Evolutionary conservation across 30 jellyfish, hydroid and myxozoan species (phyloP), one percentile per base, ranked within the genome.

Genomic region (Hydractinia echinata): DNA sequence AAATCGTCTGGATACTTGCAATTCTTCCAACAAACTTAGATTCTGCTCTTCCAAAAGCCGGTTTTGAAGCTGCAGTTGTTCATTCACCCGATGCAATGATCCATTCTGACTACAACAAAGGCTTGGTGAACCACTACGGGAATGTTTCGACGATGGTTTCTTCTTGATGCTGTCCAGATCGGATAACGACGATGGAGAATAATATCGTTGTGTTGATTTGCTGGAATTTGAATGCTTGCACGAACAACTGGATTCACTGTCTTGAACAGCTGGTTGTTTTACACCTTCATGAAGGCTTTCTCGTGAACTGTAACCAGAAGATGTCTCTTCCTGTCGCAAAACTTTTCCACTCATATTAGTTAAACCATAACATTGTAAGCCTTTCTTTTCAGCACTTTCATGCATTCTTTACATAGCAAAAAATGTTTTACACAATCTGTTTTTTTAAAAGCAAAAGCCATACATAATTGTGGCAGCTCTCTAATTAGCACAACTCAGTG

Each of bases 291-390:
- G 5, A 15, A 61, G 81, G 58, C 85, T 77, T 10, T 77, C 85
- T 52, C 85, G 49, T 15, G 85, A 77, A 61, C 79, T 54, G 83
- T 77, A 77, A 11, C 85, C 85, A 8, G 85, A 77, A 11, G 85
- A 77, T 10, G 79, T 77, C 56, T 77, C 85, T 14, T 18, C 79
- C 58, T 9, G 81, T 18, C 20, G 53, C 21, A 48, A n/a, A n/a
- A n/a, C n/a, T n/a, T n/a, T n/a, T n/a, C n/a, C n/a, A n/a, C n/a
- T n/a, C n/a, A n/a, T n/a, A n/a, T n/a, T n/a, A n/a, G n/a, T n/a
- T n/a, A n/a, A n/a, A n/a, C n/a, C n/a, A n/a, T n/a, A n/a, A n/a
- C n/a, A n/a, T n/a, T n/a, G n/a, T n/a, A n/a, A n/a, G n/a, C n/a
- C n/a, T n/a, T n/a, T n/a, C n/a, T n/a, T n/a, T n/a, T n/a, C n/a